A percentile compares a stretch with the other conserved stretches of the same genome.
phyloP scores from a whole-genome alignment of 2,888 invertebrate species.

The Sesia bembeciformis region DNA sequence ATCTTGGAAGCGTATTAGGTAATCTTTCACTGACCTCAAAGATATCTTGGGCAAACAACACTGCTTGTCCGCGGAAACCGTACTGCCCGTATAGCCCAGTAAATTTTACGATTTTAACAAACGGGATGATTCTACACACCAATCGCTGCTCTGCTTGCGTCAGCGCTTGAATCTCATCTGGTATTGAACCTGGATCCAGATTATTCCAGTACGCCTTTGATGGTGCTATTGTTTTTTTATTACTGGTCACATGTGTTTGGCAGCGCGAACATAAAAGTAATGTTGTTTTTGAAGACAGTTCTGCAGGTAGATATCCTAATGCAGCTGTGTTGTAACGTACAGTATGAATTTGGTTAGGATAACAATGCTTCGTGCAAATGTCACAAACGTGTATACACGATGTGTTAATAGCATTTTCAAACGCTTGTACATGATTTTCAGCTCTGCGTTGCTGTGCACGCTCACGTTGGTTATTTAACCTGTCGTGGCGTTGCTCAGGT shows the following conservation, averaged over 20 bases:
- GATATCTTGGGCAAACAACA: slow-evolving; percentile 12
- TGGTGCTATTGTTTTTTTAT: slow-evolving; percentile 9
- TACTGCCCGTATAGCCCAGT: slow-evolving; percentile 13
- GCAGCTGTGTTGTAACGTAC: too few relatives aligned
- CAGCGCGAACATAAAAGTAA: slow-evolving; percentile 11
- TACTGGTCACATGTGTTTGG: slow-evolving; percentile 10
- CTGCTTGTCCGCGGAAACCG: slow-evolving; percentile 14
- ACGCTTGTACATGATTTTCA: too few relatives aligned
- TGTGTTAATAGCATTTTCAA: too few relatives aligned
- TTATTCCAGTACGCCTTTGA: slow-evolving; percentile 3
- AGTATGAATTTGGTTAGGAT: too few relatives aligned
- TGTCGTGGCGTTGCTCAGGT: too few relatives aligned
- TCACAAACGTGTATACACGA: too few relatives aligned
- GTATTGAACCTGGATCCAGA: slow-evolving; percentile 7
- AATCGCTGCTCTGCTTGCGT: slow-evolving; percentile 13
- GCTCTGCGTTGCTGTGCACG: too few relatives aligned
- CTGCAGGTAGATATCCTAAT: too few relatives aligned
- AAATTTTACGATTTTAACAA: slow-evolving; percentile 13
- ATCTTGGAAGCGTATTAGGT: too few relatives aligned
- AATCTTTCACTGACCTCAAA: slow-evolving; percentile 5
- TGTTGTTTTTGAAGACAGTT: slow-evolving; percentile 8
- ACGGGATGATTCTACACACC: slow-evolving; percentile 13
- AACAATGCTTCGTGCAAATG: too few relatives aligned
- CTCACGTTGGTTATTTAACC: too few relatives aligned
- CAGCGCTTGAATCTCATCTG: slow-evolving; percentile 11